Conservation (phyloP, 2,113 vertebrate species). For the Gasterosteus nipponicus region DNA sequence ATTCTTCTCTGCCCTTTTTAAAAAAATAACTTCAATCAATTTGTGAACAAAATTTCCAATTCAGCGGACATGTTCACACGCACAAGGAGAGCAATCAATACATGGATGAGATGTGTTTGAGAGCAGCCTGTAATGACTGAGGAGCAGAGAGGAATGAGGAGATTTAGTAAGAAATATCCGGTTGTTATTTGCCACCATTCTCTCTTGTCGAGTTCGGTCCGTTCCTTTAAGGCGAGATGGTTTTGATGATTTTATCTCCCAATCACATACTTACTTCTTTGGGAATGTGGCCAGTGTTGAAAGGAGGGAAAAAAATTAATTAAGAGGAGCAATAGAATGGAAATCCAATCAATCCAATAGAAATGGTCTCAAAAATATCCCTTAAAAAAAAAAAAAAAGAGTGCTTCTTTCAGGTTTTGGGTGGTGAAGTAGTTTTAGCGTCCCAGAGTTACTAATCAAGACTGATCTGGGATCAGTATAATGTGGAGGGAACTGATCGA, state of each 20-base stretch:
- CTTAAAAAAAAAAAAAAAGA: not conserved
- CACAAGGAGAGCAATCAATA: constrained; percentile 38
- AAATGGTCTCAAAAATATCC: not conserved
- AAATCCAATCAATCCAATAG: not conserved
- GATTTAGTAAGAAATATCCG: not conserved
- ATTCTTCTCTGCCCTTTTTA: not conserved
- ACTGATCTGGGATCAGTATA: constrained; percentile 1
- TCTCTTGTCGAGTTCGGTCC: not conserved
- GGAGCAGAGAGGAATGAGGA: not conserved
- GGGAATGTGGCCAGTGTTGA: not conserved
- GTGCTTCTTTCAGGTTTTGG: not conserved
- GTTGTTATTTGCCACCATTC: not conserved
- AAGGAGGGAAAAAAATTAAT: not conserved
- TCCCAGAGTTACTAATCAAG: not conserved
- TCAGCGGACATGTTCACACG: constrained; percentile 29
- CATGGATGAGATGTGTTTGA: constrained; percentile 4
- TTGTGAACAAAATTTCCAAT: constrained; percentile 9
- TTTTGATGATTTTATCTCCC: not conserved
- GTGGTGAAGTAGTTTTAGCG: not conserved
- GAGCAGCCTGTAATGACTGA: constrained; percentile 18
- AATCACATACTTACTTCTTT: not conserved
- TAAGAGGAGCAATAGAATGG: not conserved
- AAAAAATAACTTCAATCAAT: constrained; percentile 25
- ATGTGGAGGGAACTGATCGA: not conserved
- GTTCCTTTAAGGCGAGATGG: not conserved